A percentile compares a stretch with the other conserved stretches of the same genome.
Conservation (phyloP, 2,113 vertebrate genomes). For the Cheilinus undulatus region DNA sequence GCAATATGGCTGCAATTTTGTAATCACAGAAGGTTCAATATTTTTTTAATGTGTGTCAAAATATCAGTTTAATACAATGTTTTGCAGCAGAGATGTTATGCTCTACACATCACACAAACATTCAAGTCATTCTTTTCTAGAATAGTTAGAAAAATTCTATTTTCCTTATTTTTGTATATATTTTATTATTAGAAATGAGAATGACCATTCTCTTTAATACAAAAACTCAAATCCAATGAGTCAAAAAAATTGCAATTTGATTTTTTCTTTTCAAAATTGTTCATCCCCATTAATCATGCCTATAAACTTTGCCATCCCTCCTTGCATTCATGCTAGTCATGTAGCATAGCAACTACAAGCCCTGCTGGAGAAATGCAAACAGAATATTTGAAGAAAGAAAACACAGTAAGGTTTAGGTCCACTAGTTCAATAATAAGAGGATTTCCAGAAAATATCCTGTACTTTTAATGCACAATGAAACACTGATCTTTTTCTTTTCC, state of each 20-base stretch:
- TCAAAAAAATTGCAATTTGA: background rate
- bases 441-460: constrained; percentile 14
- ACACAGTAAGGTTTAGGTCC: constrained; percentile 29
- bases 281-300: too few relatives aligned
- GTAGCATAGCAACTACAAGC: constrained; percentile 17
- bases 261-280: background rate
- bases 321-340: background rate
- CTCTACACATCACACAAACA: too few relatives aligned
- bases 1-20: too few relatives aligned
- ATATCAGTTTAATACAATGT: too few relatives aligned
- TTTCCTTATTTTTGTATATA: background rate
- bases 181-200: too few relatives aligned
- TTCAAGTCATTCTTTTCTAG: too few relatives aligned
- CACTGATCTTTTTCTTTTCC: constrained; percentile 22
- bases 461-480: constrained; percentile 13
- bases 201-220: too few relatives aligned
- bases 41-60: too few relatives aligned
- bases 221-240: too few relatives aligned
- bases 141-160: too few relatives aligned
- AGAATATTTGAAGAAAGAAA: constrained; percentile 13
- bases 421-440: constrained; percentile 37
- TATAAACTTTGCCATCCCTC: background rate
- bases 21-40: too few relatives aligned
- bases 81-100: too few relatives aligned
- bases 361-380: constrained; percentile 40